These are phyloP conservation scores for Hyalella azteca DNA, from an alignment of 2,888 invertebrate species.

Conservation along the genomic window DNA sequence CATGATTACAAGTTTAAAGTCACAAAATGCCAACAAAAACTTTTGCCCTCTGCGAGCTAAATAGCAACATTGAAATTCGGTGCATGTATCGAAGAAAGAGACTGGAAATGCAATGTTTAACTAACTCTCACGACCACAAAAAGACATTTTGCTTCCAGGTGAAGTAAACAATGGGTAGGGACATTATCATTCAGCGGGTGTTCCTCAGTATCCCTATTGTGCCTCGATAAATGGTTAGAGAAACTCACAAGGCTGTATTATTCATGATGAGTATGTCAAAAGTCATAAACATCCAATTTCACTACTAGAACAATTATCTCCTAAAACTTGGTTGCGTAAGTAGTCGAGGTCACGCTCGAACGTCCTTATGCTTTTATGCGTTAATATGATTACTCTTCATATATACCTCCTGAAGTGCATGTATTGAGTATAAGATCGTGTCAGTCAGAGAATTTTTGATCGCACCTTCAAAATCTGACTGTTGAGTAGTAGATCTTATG, in stretches of 20 bases:
- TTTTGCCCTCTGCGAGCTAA: too few species aligned
- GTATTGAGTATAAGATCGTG: too few species aligned
- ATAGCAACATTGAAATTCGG: neutral
- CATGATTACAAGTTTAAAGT: too few species aligned
- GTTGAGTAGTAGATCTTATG: too few species aligned
- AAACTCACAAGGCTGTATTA: neutral
- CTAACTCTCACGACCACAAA: neutral
- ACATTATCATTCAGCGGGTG: constrained; percentile 24
- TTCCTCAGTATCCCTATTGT: neutral
- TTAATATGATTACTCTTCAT: neutral
- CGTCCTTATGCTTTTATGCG: neutral
- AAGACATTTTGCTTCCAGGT: neutral
- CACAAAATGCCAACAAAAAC: too few species aligned
- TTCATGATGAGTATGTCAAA: neutral
- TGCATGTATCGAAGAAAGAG: neutral
- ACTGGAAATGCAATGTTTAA: neutral
- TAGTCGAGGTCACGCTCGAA: neutral
- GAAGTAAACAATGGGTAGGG: constrained; percentile 12
- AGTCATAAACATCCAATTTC: neutral
- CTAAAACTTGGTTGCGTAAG: neutral
- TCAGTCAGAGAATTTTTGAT: too few species aligned
- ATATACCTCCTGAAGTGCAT: neutral
- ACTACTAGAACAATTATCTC: neutral
- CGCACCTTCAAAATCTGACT: too few species aligned
- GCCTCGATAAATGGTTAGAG: neutral